Evolutionary conservation across 1,140 invertebrate species (phyloP).

Genomic region (Pentalonia nigronervosa): DNA sequence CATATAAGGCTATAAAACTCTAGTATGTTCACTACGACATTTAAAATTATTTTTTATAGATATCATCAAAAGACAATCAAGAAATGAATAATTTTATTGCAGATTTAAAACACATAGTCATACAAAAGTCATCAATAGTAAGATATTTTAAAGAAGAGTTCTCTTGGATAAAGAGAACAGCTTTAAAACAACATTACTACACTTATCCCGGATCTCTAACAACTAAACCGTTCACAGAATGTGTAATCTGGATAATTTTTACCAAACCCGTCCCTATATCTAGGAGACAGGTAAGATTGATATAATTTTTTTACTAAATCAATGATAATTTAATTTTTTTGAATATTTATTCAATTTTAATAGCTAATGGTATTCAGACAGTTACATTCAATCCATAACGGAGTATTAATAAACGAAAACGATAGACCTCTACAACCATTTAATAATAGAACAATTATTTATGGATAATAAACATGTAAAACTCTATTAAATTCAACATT

Average conservation of each 20-base stretch:
- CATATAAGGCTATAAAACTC: too few species aligned
- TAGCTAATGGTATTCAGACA: conserved; percentile 40
- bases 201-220: conserved; percentile 77
- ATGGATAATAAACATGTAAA: conserved; percentile 4
- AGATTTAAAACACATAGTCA: background rate
- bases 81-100: conserved; percentile 36
- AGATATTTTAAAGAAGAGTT: conserved; percentile 38
- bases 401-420: conserved; percentile 25
- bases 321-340: background rate
- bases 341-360: conserved; percentile 4
- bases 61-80: background rate
- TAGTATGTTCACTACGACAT: too few species aligned
- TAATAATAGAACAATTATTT: conserved; percentile 41
- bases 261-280: conserved; percentile 52
- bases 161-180: conserved; percentile 12
- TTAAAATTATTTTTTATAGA: background rate
- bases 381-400: conserved; percentile 8
- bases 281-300: conserved; percentile 22
- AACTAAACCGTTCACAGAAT: conserved; percentile 74
- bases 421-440: conserved; percentile 54
- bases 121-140: background rate
- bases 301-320: background rate
- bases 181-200: conserved; percentile 65
- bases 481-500: background rate
- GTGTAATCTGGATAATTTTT: conserved; percentile 75